These are phyloP conservation scores for Ophioninae sp. DNA, from an alignment of 2,888 invertebrate species.

Conservation along the genomic window DNA sequence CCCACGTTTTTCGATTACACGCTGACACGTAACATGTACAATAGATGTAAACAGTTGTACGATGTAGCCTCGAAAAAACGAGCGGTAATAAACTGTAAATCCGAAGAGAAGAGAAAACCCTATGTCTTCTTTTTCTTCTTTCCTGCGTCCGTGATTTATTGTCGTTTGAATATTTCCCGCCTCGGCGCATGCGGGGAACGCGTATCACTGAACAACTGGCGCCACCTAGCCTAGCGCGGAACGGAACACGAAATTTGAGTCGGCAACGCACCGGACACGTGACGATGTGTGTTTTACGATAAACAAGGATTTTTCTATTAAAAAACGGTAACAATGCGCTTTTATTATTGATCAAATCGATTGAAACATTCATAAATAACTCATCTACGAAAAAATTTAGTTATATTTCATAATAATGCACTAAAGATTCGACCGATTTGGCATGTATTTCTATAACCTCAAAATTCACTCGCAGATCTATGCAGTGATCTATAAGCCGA, in stretches of 20 bases:
- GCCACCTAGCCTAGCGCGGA: neutral
- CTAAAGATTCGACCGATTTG: neutral
- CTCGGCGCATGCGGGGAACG: neutral
- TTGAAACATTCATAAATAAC: neutral
- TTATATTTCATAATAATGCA: neutral
- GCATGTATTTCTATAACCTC: constrained; percentile 49
- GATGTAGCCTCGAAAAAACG: constrained; percentile 40
- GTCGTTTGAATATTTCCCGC: neutral
- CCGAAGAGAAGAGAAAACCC: neutral
- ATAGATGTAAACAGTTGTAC: constrained; percentile 40
- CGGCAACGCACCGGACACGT: constrained; percentile 39
- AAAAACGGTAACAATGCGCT: constrained; percentile 46
- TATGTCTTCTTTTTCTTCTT: neutral
- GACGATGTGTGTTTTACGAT: constrained; percentile 44
- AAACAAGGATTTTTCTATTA: constrained; percentile 20
- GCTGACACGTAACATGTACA: constrained; percentile 44
- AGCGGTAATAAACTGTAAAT: constrained; percentile 49
- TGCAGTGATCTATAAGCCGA: neutral
- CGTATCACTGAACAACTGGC: neutral
- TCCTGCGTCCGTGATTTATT: neutral
- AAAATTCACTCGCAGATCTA: neutral
- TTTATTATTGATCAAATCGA: neutral
- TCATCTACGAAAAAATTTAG: neutral
- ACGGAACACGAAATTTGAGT: neutral
- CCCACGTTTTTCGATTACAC: constrained; percentile 19